phyloP scores from a whole-genome alignment of 2,797 vertebrate species.

The Babyrousa celebensis region DNA sequence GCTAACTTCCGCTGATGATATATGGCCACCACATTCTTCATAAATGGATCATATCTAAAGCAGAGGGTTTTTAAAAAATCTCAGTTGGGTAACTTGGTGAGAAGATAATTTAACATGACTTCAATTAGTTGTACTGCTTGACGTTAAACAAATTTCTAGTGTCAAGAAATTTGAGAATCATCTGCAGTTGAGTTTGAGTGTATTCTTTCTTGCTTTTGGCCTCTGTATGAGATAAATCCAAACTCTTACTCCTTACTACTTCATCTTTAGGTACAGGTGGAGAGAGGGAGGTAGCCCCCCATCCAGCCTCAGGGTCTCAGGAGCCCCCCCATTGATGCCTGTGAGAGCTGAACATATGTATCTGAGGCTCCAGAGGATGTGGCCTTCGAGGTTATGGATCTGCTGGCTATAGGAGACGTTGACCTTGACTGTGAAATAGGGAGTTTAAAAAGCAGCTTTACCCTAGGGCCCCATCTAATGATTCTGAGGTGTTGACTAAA shows the following conservation, averaged over 20 bases:
- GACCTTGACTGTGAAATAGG: slow-evolving; percentile 77
- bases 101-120: slow-evolving; percentile 28
- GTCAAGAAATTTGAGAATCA: slow-evolving; percentile 25
- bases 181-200: background rate
- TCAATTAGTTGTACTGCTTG: slow-evolving; percentile 8
- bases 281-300: background rate
- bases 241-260: background rate
- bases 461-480: slow-evolving; percentile 68
- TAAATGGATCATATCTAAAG: slow-evolving; percentile 52
- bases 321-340: slow-evolving; percentile 67
- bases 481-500: slow-evolving; percentile 81
- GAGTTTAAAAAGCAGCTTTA: slow-evolving; percentile 80
- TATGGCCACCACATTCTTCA: background rate
- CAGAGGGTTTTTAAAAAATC: background rate
- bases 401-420: slow-evolving; percentile 35
- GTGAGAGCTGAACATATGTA: slow-evolving; percentile 28
- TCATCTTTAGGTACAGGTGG: slow-evolving; percentile 14
- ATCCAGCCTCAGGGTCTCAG: background rate
- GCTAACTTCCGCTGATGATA: background rate
- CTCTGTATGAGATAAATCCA: slow-evolving; percentile 36
- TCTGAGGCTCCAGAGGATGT: slow-evolving; percentile 58
- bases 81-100: background rate
- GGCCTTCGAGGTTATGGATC: slow-evolving; percentile 69
- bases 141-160: background rate
- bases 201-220: background rate